Conservation (phyloP, 92 coral and sea anemone species). For the Porites divaricata region DNA sequence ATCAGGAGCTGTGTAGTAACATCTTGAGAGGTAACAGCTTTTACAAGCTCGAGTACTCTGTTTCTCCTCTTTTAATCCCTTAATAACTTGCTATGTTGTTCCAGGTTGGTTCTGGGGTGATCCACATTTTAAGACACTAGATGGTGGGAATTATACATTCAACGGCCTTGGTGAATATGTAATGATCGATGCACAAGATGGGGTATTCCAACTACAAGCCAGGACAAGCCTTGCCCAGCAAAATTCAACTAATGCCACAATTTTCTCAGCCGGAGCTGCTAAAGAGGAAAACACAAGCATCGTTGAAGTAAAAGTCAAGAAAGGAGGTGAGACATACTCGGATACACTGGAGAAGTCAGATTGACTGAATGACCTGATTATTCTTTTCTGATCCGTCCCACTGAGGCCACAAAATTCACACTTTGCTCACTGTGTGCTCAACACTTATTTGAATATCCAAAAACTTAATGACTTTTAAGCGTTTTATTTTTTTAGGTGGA, state of each 20-base stretch:
- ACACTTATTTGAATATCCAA: no score
- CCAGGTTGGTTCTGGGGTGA: slow-evolving; percentile 75
- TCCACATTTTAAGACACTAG: slow-evolving; percentile 68
- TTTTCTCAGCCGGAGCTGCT: slow-evolving; percentile 60
- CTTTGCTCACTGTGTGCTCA: no score
- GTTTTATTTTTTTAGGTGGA: slow-evolving; percentile 24
- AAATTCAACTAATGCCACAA: slow-evolving; percentile 51
- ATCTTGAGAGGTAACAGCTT: no score
- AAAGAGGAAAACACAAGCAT: slow-evolving; percentile 56
- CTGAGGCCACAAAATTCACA: no score
- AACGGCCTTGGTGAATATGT: slow-evolving; percentile 70
- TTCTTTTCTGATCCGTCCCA: no score
- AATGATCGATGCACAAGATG: slow-evolving; percentile 52
- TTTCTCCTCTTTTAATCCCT: no score
- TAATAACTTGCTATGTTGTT: not conserved
- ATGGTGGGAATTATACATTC: slow-evolving; percentile 71
- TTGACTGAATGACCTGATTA: no score
- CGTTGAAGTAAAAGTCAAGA: slow-evolving; percentile 55
- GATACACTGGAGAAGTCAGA: no score
- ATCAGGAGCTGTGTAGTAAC: no score
- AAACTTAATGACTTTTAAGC: no score
- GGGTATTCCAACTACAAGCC: slow-evolving; percentile 72
- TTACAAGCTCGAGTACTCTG: no score
- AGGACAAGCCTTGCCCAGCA: slow-evolving; percentile 60
- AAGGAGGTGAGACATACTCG: slow-evolving; percentile 43